Evolutionary conservation across 2,113 vertebrate genomes (phyloP), one percentile per base, ranked within the genome.

Genomic region (Chlamydotis undulata): DNA sequence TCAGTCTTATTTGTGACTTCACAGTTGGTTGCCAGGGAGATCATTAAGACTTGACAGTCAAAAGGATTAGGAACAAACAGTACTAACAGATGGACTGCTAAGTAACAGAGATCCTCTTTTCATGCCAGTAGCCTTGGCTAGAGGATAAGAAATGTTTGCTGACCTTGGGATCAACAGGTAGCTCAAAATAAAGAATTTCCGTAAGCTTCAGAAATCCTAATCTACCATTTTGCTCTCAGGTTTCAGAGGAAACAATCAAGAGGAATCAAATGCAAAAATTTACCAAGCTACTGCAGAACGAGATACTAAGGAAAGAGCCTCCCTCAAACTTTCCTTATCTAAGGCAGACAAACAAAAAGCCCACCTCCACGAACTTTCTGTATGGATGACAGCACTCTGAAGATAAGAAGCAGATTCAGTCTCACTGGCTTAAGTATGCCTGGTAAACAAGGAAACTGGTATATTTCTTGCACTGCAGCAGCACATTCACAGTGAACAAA

Each of bases 41-140:
- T 87, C 28, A 17, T 33, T 39, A 81, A 59, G 79, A 59, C 64
- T 74, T 95, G 67, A 87, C 71, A 71, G 64, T n/a, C 60, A 79
- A 68, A 95, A 88, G 57, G 41, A 91, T 73, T 65, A 82, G 71
- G 69, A 89, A 94, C 73, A 87, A 91, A 83, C 49, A 92, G 79
- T 69, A 87, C 57, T 39, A 91, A 63, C 90, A 96, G 92, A 95
- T 95, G 95, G 89, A 90, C 80, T 94, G 89, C 83, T 95, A 95
- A 81, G 86, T 89, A 78, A 95, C 53, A 67, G 65, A 91, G 94
- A 90, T 88, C 78, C 47, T 92, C 90, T 90, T 88, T 71, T 81
- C 57, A n/a, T 23, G 47, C 21, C 89, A 57, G 28, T 37, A 91
- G 78, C 64, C 76, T 67, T 5, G 2, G 33, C 31, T 28, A 78